A percentile compares a stretch with the other conserved stretches of the same genome.
Evolutionary conservation across 1,140 invertebrate genomes (phyloP).

Genomic region (Elysia chlorotica): DNA sequence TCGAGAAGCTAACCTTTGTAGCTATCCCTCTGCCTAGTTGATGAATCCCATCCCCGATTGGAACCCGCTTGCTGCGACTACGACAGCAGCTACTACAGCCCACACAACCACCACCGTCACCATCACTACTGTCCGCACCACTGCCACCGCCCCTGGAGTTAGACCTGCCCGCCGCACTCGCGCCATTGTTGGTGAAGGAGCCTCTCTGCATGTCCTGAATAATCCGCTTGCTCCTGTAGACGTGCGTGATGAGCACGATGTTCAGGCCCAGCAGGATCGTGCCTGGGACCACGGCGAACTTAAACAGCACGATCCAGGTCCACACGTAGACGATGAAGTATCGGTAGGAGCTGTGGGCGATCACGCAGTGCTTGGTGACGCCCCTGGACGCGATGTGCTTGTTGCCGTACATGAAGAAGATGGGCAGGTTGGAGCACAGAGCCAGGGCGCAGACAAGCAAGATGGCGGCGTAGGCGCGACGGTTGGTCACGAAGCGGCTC

Average conservation of each 20-base stretch:
- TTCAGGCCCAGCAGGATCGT: slow-evolving; percentile 3
- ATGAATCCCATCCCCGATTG: too few relatives aligned
- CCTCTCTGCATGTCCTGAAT: background rate
- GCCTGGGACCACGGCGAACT: slow-evolving; percentile 7
- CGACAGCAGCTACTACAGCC: too few relatives aligned
- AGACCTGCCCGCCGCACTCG: background rate
- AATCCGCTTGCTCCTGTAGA: background rate
- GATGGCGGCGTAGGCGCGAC: background rate
- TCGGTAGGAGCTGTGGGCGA: background rate
- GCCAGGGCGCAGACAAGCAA: background rate
- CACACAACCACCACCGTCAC: too few relatives aligned
- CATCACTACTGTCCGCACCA: too few relatives aligned
- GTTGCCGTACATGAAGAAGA: slow-evolving; percentile 20
- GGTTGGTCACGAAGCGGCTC: background rate
- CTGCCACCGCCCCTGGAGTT: background rate
- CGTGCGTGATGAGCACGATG: background rate
- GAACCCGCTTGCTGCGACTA: too few relatives aligned
- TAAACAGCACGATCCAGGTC: slow-evolving; percentile 11
- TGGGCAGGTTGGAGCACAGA: slow-evolving; percentile 3
- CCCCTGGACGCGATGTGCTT: background rate
- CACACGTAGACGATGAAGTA: slow-evolving; percentile 3
- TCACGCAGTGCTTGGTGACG: background rate
- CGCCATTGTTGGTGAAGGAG: background rate
- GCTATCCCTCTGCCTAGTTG: too few relatives aligned
- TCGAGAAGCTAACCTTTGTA: too few relatives aligned